Evolutionary conservation across 2,113 vertebrate species (phyloP).

Genomic region (Stegastes partitus): DNA sequence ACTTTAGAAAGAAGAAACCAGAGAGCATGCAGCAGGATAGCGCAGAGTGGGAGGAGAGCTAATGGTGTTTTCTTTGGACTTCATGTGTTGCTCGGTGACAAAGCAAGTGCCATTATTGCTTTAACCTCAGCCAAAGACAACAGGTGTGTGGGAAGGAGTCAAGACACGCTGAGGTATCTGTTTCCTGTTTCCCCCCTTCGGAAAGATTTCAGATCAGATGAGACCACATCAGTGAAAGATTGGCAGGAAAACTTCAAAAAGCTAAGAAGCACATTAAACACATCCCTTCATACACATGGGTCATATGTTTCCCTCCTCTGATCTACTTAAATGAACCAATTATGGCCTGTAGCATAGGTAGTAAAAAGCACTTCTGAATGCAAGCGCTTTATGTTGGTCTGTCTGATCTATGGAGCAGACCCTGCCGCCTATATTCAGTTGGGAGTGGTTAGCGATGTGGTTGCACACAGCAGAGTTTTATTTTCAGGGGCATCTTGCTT

Average conservation of each 20-base stretch:
- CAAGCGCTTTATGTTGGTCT: conserved; percentile 45
- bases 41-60: neutral
- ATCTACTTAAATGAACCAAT: conserved; percentile 39
- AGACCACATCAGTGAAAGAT: conserved; percentile 61
- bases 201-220: conserved; percentile 57
- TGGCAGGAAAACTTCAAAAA: conserved; percentile 50
- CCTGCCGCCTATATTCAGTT: neutral
- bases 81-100: conserved; percentile 23
- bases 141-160: conserved; percentile 58
- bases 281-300: neutral
- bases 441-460: conserved; percentile 49
- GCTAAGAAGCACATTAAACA: conserved; percentile 16
- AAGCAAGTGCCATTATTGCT: conserved; percentile 38
- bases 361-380: conserved; percentile 40
- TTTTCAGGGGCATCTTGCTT: conserved; percentile 13
- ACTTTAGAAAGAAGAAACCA: neutral
- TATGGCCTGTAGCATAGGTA: conserved; percentile 26
- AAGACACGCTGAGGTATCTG: conserved; percentile 32
- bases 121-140: conserved; percentile 62
- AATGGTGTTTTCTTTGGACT: conserved; percentile 53
- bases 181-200: conserved; percentile 46
- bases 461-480: conserved; percentile 34
- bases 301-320: conserved; percentile 13
- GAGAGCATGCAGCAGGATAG: neutral
- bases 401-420: conserved; percentile 52